Evolutionary conservation across 2,797 vertebrate species (phyloP).

Genomic region (Vespertilio murinus): DNA sequence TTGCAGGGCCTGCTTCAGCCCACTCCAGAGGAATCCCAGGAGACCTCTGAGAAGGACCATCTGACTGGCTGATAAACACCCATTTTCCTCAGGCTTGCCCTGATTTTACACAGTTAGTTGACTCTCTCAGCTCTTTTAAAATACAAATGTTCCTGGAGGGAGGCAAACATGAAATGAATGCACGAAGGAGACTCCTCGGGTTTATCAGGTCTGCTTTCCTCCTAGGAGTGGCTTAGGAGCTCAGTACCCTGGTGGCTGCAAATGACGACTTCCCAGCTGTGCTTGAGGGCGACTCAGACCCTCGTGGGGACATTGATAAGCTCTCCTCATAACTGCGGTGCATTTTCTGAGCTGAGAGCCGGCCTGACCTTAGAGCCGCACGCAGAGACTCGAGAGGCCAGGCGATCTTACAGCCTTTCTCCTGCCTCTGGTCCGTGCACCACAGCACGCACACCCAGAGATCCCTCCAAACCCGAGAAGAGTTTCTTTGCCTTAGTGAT

Average conservation of each 20-base stretch:
- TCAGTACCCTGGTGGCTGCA: background rate
- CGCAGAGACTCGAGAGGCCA: accelerated
- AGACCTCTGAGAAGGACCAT: background rate
- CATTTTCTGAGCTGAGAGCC: background rate
- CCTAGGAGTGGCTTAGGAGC: background rate
- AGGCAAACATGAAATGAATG: background rate
- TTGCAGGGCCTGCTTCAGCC: background rate
- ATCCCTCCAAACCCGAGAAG: background rate
- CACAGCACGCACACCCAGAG: background rate
- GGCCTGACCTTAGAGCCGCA: background rate
- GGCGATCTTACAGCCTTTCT: background rate
- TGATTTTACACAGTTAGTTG: background rate
- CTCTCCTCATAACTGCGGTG: background rate
- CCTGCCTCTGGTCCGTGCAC: background rate
- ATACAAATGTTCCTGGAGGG: background rate
- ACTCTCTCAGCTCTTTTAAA: background rate
- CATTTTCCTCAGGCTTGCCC: background rate
- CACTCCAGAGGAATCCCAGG: background rate
- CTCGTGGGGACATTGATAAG: background rate
- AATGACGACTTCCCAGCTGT: background rate
- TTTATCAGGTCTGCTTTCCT: background rate
- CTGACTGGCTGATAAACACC: background rate
- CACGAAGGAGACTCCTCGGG: background rate
- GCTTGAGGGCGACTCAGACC: background rate
- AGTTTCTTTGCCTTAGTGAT: background rate